Evolutionary conservation across 2,113 vertebrate species (phyloP).

Genomic region (Corythaixoides concolor): DNA sequence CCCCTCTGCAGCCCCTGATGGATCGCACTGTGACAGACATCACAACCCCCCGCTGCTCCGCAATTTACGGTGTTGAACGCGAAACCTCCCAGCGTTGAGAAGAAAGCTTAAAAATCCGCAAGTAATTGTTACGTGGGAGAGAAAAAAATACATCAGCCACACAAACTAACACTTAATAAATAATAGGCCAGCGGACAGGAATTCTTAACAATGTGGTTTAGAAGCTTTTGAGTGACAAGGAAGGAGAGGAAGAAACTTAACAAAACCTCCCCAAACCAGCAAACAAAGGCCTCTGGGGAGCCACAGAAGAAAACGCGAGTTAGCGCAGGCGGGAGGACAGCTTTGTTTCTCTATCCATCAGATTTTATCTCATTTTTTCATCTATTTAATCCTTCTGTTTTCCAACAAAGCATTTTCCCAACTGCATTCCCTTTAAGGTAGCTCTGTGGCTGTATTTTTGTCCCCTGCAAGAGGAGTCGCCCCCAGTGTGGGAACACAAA

Average conservation of each 20-base stretch:
- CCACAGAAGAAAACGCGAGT: background rate
- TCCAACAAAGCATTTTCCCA: background rate
- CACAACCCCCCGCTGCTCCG: background rate
- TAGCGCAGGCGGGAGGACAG: background rate
- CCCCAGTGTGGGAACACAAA: rapidly evolving
- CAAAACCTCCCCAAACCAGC: background rate
- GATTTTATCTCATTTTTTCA: background rate
- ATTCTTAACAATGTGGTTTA: background rate
- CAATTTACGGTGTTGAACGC: background rate
- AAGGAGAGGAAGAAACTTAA: background rate
- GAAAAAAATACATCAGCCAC: background rate
- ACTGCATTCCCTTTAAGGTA: rapidly evolving
- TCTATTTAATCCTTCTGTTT: background rate
- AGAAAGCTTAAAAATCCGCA: background rate
- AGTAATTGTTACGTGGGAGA: background rate
- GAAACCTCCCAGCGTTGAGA: background rate
- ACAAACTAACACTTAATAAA: constrained; percentile 18
- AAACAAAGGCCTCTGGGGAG: background rate
- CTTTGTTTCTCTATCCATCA: background rate
- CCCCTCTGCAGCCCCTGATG: background rate
- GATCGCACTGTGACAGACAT: background rate
- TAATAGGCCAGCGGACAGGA: background rate
- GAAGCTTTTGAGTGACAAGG: background rate
- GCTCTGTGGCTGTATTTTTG: background rate
- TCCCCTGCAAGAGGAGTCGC: background rate